phyloP scores from a whole-genome alignment of 2,888 invertebrate genomes.

The Ecliptopera silaceata region DNA sequence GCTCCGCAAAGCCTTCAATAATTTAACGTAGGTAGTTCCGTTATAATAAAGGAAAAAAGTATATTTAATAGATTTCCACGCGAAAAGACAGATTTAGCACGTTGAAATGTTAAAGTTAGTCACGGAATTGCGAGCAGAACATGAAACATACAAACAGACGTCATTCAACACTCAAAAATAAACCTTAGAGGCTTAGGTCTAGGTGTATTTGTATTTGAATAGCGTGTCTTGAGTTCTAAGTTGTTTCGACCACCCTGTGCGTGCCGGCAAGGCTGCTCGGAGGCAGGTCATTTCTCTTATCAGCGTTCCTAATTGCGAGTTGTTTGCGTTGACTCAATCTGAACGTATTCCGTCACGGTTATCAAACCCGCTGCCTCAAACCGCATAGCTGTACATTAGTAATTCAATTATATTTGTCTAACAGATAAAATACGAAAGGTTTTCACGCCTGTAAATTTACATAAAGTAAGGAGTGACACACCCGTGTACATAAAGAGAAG shows the following conservation, averaged over 20 bases:
- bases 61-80: slow-evolving; percentile 27
- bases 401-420: no score
- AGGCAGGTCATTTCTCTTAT: slow-evolving; percentile 53
- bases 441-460: no score
- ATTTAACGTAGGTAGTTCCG: neutral
- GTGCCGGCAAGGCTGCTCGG: slow-evolving; percentile 21
- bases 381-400: no score
- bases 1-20: slow-evolving; percentile 1
- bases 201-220: slow-evolving; percentile 1
- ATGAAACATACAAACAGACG: slow-evolving; percentile 21
- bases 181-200: neutral
- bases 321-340: slow-evolving; percentile 37
- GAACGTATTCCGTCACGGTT: slow-evolving; percentile 4
- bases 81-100: slow-evolving; percentile 35
- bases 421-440: no score
- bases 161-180: slow-evolving; percentile 7
- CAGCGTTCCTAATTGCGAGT: slow-evolving; percentile 39
- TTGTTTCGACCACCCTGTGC: slow-evolving; percentile 6
- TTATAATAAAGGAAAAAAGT: slow-evolving; percentile 23
- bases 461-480: no score
- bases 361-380: slow-evolving; percentile 18
- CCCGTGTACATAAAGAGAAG: no score
- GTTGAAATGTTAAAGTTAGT: slow-evolving; percentile 31
- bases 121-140: slow-evolving; percentile 29
- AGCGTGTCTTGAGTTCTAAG: slow-evolving; percentile 1